Evolutionary conservation across 2,113 vertebrate species (phyloP).

Genomic region (Speoplatyrhinus poulsoni): DNA sequence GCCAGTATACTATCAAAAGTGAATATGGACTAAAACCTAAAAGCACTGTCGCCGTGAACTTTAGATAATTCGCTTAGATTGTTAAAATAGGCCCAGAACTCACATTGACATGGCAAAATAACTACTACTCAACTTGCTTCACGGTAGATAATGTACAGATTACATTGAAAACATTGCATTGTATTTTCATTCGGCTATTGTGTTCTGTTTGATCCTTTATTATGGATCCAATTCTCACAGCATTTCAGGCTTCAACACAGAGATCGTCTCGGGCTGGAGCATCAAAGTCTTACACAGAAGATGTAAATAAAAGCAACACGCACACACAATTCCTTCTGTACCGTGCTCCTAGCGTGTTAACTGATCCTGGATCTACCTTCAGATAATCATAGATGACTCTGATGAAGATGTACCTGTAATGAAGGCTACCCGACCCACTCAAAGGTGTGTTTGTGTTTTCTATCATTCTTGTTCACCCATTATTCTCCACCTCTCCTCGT

Average conservation of each 20-base stretch:
- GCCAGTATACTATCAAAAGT: too few relatives aligned
- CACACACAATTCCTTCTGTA: conserved; percentile 18
- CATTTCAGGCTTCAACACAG: conserved; percentile 60
- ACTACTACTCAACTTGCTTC: too few relatives aligned
- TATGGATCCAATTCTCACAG: conserved; percentile 12
- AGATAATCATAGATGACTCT: conserved; percentile 65
- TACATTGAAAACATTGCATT: too few relatives aligned
- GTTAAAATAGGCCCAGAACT: too few relatives aligned
- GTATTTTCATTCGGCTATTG: background rate
- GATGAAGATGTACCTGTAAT: conserved; percentile 61
- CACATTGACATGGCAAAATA: too few relatives aligned
- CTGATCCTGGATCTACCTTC: conserved; percentile 10
- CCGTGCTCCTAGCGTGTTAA: background rate
- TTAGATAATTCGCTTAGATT: too few relatives aligned
- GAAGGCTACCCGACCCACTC: conserved; percentile 29
- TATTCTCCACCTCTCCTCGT: conserved; percentile 59
- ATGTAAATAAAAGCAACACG: conserved; percentile 41
- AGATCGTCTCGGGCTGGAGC: conserved; percentile 31
- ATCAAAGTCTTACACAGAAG: conserved; percentile 37
- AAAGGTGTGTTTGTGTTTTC: conserved; percentile 39
- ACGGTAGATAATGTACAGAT: too few relatives aligned
- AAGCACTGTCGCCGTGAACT: too few relatives aligned
- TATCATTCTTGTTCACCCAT: background rate
- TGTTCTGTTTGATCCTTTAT: background rate
- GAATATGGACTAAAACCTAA: too few relatives aligned